Evolutionary conservation across 2,113 vertebrate species (phyloP).

Genomic region (Actenoides lindsayi): DNA sequence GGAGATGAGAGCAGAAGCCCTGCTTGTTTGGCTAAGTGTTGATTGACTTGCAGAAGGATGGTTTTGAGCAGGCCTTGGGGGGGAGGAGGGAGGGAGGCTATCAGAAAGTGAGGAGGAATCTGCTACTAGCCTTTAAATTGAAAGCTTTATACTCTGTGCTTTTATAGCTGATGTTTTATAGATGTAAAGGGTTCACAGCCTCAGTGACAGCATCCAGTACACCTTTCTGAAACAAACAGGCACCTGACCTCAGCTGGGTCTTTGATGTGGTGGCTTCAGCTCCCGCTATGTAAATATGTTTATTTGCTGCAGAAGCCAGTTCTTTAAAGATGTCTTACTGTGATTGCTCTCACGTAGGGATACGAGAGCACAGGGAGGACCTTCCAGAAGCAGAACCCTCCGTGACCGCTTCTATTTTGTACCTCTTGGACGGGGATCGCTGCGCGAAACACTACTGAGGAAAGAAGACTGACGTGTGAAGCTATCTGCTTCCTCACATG

Average conservation of each 20-base stretch:
- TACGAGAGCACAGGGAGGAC: neutral
- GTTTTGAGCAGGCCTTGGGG: neutral
- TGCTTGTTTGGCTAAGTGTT: neutral
- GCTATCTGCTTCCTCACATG: neutral
- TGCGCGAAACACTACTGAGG: neutral
- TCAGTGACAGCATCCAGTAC: constrained; percentile 58
- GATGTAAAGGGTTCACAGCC: constrained; percentile 64
- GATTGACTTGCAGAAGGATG: neutral
- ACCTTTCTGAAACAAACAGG: constrained; percentile 58
- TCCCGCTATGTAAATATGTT: constrained; percentile 59
- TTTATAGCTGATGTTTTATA: constrained; percentile 70
- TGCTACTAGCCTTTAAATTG: constrained; percentile 61
- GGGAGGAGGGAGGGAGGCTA: neutral
- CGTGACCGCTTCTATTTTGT: neutral
- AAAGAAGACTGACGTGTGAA: too few species aligned
- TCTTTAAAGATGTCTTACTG: neutral
- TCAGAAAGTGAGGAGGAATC: neutral
- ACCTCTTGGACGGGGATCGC: neutral
- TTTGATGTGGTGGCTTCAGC: constrained; percentile 62
- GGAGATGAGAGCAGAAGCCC: neutral
- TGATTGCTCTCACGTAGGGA: neutral
- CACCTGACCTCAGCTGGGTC: constrained; percentile 61
- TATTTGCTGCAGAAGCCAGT: constrained; percentile 41
- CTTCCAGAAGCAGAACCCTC: neutral
- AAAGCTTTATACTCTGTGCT: constrained; percentile 48